Evolutionary conservation across 2,113 vertebrate species (phyloP), one percentile per base, ranked within the genome.

Genomic region (Muntiacus muntjak): DNA sequence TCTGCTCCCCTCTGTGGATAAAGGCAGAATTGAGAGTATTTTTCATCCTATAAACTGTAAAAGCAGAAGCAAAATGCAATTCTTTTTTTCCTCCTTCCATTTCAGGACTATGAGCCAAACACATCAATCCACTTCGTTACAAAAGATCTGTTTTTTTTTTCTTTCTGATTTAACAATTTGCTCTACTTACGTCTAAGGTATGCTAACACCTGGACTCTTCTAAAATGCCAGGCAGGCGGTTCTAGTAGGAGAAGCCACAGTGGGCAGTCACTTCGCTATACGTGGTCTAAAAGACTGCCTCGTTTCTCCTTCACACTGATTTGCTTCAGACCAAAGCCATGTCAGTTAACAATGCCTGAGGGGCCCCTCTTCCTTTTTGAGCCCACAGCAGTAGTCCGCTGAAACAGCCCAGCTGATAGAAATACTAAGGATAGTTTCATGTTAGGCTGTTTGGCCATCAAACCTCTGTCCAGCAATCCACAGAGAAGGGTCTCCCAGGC

Each of bases 1-100:
- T 86, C 97, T 88, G 67, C 93, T 97, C 96, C 97, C 97, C 96
- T 98, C 92, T 95, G 96, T 89, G 98, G 97, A 82, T 50, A 26
- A 58, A 89, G 19, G 30, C 30, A 93, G 97, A 95, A 86, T 21
- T 92, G 98, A 98, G 95, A 87, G 21, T 58, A 5, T 58, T 43
- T 97, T 98, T 98, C 93, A 55, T 97, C 98, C 83, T 25, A 55
- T 55, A 76, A 62, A 47, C 28, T 76, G 52, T 47, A 33, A 50
- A 84, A 47, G n/a, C 7, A 67, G 62, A 15, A 87, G 50, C 12
- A 62, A 0, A 60, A 8, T 52, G 0, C 10, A 9, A 76, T 93
- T 71, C 3, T 95, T 76, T 90, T 50, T 67, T 81, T 55, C 19
- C 26, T 43, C 88, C 62, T 33, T 57, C 15, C 74, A 21, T 43